phyloP scores from a whole-genome alignment of 1,140 invertebrate genomes.

The Microplitis demolitor region DNA sequence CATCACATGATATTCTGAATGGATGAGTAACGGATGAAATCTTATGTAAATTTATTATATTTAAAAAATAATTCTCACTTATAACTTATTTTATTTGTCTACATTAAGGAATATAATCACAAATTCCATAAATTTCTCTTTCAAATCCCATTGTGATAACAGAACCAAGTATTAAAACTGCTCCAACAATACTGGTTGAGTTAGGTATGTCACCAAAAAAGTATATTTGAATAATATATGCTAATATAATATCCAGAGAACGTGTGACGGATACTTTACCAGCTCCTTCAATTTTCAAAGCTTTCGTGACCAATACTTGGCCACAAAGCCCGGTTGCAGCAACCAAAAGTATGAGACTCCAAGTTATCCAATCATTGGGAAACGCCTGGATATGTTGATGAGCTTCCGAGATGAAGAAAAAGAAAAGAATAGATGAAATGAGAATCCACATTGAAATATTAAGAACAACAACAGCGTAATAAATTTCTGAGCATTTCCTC shows the following conservation, averaged over 20 bases:
- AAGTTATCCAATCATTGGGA: constrained; percentile 51
- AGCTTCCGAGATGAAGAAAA: constrained; percentile 43
- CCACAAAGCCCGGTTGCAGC: constrained; percentile 57
- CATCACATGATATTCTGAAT: too few species aligned
- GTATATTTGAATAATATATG: constrained; percentile 61
- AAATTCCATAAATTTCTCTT: constrained; percentile 55
- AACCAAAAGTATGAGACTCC: constrained; percentile 49
- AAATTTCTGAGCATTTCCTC: constrained; percentile 62
- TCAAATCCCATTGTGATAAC: constrained; percentile 63
- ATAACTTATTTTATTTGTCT: not conserved
- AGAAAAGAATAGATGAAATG: constrained; percentile 48
- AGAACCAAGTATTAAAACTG: constrained; percentile 57
- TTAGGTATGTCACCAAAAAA: constrained; percentile 61
- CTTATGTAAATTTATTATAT: too few species aligned
- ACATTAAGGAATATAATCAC: constrained; percentile 54
- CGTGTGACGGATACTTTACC: constrained; percentile 62
- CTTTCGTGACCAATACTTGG: constrained; percentile 60
- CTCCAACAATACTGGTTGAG: constrained; percentile 55
- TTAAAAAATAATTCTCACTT: not conserved
- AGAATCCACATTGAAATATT: constrained; percentile 61
- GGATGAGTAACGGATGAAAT: too few species aligned
- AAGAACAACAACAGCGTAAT: constrained; percentile 60
- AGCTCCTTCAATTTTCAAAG: constrained; percentile 62
- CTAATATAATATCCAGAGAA: constrained; percentile 62
- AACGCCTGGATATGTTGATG: constrained; percentile 39